Conservation (phyloP, 2,113 vertebrate genomes). For the Chitala chitala region DNA sequence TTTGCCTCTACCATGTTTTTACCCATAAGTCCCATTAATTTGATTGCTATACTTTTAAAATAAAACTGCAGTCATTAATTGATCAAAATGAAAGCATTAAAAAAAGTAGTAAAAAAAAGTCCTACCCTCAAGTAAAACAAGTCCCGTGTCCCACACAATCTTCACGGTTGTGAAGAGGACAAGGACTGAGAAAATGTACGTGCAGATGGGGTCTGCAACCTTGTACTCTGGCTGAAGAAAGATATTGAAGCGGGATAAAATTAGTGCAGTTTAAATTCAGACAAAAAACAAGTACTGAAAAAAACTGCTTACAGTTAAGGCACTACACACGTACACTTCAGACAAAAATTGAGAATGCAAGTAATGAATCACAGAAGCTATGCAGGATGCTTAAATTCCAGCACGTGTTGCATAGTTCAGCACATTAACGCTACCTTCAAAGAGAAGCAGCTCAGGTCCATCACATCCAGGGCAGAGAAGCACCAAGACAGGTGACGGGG, state of each 20-base stretch:
- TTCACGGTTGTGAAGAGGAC: conserved; percentile 88
- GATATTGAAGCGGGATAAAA: conserved; percentile 19
- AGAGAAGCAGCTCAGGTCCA: neutral
- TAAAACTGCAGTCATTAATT: neutral
- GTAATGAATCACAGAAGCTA: no score
- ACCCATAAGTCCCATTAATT: no score
- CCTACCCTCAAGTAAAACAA: conserved; percentile 93
- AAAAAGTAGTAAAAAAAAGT: neutral
- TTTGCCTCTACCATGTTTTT: no score
- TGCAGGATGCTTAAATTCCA: no score
- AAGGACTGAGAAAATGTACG: conserved; percentile 89
- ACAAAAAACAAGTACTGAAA: no score
- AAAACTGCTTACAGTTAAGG: no score
- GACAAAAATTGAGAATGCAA: no score
- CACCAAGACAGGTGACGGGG: neutral
- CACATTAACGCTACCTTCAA: no score
- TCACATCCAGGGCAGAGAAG: neutral
- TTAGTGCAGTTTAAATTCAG: no score
- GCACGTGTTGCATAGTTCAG: no score
- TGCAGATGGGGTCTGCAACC: conserved; percentile 94
- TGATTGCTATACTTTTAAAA: neutral
- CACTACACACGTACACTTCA: no score
- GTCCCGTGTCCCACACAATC: conserved; percentile 81
- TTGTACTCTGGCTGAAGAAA: conserved; percentile 84
- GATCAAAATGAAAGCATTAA: no score